phyloP scores from a whole-genome alignment of 2,113 vertebrate genomes.

The Syngnathoides biaculeatus region DNA sequence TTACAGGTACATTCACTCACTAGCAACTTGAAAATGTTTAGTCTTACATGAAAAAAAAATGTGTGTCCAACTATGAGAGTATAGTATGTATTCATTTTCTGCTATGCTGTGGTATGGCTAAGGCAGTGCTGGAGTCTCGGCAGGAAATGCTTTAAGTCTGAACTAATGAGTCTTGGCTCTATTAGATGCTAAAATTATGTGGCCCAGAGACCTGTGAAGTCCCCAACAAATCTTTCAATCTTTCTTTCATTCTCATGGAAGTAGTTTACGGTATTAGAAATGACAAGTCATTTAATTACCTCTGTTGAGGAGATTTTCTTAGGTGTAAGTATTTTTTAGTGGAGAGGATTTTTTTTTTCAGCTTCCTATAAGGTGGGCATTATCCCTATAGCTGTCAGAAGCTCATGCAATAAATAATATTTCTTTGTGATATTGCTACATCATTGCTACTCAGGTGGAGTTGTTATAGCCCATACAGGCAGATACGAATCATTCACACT shows the following conservation, averaged over 20 bases:
- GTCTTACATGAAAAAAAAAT: slow-evolving; percentile 6
- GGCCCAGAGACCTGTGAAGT: slow-evolving; percentile 8
- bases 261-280: slow-evolving; percentile 5
- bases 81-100: slow-evolving; percentile 14
- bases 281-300: neutral
- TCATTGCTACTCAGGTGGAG: no score
- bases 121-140: slow-evolving; percentile 19
- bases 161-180: slow-evolving; percentile 1
- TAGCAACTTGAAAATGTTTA: slow-evolving; percentile 17
- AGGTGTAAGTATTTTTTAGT: neutral
- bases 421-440: no score
- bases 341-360: neutral
- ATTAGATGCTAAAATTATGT: slow-evolving; percentile 1
- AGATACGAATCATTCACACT: neutral
- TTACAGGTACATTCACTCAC: slow-evolving; percentile 18
- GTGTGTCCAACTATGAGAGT: slow-evolving; percentile 3
- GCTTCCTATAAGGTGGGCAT: neutral
- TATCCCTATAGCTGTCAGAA: no score
- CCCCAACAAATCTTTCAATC: neutral
- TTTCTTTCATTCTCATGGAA: slow-evolving; percentile 16
- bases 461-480: neutral
- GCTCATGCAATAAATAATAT: no score
- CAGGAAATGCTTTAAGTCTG: slow-evolving; percentile 4
- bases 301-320: neutral
- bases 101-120: slow-evolving; percentile 15